Evolutionary conservation across 2,888 invertebrate genomes (phyloP).

Genomic region (Eristalis intricaria): DNA sequence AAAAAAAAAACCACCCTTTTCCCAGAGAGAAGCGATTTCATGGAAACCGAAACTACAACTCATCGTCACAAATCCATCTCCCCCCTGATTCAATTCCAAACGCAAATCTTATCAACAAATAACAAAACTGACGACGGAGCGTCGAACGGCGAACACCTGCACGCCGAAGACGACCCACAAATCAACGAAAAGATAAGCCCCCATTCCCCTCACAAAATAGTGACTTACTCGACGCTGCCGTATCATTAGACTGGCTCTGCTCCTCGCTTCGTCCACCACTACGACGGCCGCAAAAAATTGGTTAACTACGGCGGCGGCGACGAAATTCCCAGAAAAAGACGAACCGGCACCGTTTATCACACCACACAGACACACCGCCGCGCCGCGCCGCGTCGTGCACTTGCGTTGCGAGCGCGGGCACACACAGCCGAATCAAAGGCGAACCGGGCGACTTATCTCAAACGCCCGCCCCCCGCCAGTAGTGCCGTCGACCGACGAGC

Average conservation of each 20-base stretch:
- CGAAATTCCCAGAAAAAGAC: constrained; percentile 25
- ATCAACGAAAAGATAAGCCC: constrained; percentile 11
- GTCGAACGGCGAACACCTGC: background rate
- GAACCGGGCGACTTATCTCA: constrained; percentile 38
- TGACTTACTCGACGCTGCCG: constrained; percentile 32
- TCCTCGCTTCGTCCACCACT: background rate
- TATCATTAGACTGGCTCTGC: background rate
- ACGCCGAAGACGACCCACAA: constrained; percentile 1
- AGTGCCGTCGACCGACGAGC: background rate
- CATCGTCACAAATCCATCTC: background rate
- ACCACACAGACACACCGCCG: background rate
- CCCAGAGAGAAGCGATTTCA: background rate
- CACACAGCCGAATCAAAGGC: background rate
- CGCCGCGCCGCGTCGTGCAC: too few species aligned
- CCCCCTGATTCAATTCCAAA: background rate
- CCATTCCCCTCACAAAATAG: background rate
- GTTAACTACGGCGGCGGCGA: background rate
- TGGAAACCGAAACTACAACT: background rate
- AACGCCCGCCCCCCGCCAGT: constrained; percentile 28
- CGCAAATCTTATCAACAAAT: background rate
- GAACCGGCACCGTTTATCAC: background rate
- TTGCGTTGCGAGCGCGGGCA: background rate
- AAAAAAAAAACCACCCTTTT: background rate
- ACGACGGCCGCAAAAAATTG: background rate
- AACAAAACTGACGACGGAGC: background rate